phyloP scores from a whole-genome alignment of 2,113 vertebrate species.

The Xiphophorus hellerii region DNA sequence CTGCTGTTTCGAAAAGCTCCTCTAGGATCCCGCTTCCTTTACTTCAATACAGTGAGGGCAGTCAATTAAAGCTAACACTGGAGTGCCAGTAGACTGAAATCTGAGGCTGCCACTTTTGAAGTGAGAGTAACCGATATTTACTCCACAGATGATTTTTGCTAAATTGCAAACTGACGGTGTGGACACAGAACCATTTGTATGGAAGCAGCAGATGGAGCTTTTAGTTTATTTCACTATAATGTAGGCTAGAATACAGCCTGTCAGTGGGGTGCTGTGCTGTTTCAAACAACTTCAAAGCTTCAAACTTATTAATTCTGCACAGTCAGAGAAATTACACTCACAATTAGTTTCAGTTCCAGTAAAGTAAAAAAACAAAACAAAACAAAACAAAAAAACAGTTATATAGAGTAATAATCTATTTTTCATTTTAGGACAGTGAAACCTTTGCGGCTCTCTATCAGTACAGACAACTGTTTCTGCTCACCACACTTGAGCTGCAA shows the following conservation, averaged over 20 bases:
- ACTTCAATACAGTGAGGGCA: slow-evolving; percentile 22
- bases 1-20: slow-evolving; percentile 34
- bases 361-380: no score
- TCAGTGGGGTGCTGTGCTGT: slow-evolving; percentile 44
- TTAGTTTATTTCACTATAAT: slow-evolving; percentile 35
- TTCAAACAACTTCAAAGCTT: slow-evolving; percentile 19
- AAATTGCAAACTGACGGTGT: slow-evolving; percentile 15
- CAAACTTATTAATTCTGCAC: slow-evolving; percentile 20
- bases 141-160: neutral
- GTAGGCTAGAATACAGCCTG: slow-evolving; percentile 48
- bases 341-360: slow-evolving; percentile 7
- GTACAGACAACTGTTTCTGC: slow-evolving; percentile 45
- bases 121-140: slow-evolving; percentile 8
- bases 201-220: slow-evolving; percentile 25
- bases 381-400: neutral
- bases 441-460: slow-evolving; percentile 40
- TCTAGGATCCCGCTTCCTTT: slow-evolving; percentile 38
- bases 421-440: slow-evolving; percentile 16
- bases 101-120: slow-evolving; percentile 6
- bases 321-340: slow-evolving; percentile 27
- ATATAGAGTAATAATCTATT: slow-evolving; percentile 3
- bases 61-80: slow-evolving; percentile 26
- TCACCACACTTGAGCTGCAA: slow-evolving; percentile 31
- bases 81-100: slow-evolving; percentile 22
- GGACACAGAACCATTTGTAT: slow-evolving; percentile 27